Base-by-base conservation (phyloP, 2,888 invertebrate genomes). In the Stomorhina lunata region DNA sequence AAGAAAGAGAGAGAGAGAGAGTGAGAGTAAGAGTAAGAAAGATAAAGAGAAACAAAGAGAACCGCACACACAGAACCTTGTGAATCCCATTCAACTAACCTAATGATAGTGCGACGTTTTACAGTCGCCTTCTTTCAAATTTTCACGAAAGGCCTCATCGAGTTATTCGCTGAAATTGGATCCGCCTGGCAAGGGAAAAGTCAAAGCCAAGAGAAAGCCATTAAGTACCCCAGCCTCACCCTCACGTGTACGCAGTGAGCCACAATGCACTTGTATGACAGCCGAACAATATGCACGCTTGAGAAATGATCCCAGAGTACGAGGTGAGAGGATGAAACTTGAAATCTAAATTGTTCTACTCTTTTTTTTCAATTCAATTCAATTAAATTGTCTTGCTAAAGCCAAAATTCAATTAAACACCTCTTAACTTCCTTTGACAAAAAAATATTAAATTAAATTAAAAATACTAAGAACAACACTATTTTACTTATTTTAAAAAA, bases 41-140 rank as follows among this genome's bases (percentile, higher is more conserved):
- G 10, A 63, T 43, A 40, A 15, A 48, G 32, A 73, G 25, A 10
- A 25, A 50, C 22, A 48, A 25, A 40, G 50, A 80, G 69, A 88
- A 90, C 90, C 91, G 90, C 90, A 91, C 90, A 91, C 90, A 90
- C 90, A 90, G 91, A 90, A 91, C 91, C 91, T 91, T 91, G 90
- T 91, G 87, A 88, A 88, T 91, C 91, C 91, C 90, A 91, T 90
- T 90, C 91, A 91, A 91, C 91, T 91, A 91, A 91, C 91, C 91
- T 91, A 91, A 91, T 91, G 90, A 91, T 91, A 93, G 93, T 93
- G 92, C 93, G 93, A 93, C 92, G 92, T 93, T 92, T 94, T 95
- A 92, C 95, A 98, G 98, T 97, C 97, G 93, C 98, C 97, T 91
- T 96, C 97, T 92, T 98, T 97, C 95, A 98, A 98, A 94, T 98